These are phyloP conservation scores for Petromus typicus DNA, from an alignment of 2,113 vertebrate genomes.

Conservation along the genomic window DNA sequence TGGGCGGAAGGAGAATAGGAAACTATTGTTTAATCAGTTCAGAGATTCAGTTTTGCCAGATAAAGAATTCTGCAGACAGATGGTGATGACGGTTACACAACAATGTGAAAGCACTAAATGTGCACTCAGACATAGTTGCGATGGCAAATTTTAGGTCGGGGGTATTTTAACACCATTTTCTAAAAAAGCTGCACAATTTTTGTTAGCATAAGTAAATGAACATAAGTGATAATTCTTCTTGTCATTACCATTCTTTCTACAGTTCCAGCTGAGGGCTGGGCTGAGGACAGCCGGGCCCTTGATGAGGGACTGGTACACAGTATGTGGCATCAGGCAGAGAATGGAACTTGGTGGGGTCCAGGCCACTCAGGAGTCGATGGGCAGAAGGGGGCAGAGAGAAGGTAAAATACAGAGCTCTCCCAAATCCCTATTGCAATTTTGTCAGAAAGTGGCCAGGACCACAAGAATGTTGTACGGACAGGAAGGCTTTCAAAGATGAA, in stretches of 20 bases:
- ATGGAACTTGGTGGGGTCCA: neutral
- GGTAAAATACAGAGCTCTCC: neutral
- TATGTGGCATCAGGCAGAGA: neutral
- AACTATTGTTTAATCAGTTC: neutral
- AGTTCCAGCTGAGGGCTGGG: neutral
- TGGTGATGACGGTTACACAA: neutral
- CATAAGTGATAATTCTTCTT: constrained; percentile 25
- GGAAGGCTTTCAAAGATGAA: neutral
- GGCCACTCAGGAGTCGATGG: neutral
- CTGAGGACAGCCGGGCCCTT: neutral
- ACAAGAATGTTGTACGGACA: neutral
- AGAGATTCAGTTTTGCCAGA: neutral
- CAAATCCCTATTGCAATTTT: neutral
- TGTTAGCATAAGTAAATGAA: no score
- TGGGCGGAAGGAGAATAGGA: no score
- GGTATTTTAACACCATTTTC: neutral
- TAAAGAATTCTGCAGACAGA: neutral
- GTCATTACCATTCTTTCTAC: neutral
- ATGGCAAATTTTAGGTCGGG: neutral
- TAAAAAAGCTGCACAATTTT: neutral
- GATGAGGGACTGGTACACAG: neutral
- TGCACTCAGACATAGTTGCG: neutral
- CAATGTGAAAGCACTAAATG: neutral
- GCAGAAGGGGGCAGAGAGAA: neutral
- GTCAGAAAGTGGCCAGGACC: neutral